Evolutionary conservation across 1,140 invertebrate species (phyloP).

Genomic region (Vanessa tameamea): DNA sequence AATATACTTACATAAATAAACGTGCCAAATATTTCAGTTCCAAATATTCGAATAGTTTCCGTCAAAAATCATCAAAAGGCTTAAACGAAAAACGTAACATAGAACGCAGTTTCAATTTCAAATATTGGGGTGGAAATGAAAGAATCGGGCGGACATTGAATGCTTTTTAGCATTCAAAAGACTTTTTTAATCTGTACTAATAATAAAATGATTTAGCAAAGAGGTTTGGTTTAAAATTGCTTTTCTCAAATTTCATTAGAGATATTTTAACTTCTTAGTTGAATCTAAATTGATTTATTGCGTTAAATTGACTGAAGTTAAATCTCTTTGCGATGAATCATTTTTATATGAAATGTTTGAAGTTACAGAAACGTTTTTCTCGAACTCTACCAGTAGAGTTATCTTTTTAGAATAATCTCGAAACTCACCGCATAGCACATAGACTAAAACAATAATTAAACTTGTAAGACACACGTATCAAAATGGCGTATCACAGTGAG

Average conservation of each 20-base stretch:
- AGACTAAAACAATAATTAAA: no score
- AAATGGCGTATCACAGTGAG: no score
- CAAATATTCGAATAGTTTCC: background rate
- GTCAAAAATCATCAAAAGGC: conserved; percentile 1
- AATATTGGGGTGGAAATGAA: conserved; percentile 9
- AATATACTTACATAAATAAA: no score
- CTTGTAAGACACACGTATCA: no score
- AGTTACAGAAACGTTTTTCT: no score
- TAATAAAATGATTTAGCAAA: conserved; percentile 6
- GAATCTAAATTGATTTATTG: background rate
- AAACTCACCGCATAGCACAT: no score
- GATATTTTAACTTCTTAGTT: background rate
- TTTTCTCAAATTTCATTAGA: background rate
- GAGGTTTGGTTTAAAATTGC: background rate
- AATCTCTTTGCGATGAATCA: no score
- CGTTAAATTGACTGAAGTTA: no score
- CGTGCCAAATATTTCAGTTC: background rate
- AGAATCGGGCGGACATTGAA: background rate
- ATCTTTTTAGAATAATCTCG: no score
- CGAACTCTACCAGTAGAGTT: no score
- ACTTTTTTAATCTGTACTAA: conserved; percentile 9
- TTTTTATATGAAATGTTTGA: no score
- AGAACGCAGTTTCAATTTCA: conserved; percentile 6
- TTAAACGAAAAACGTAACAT: conserved; percentile 6
- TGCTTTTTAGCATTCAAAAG: conserved; percentile 5